phyloP scores from a whole-genome alignment of 2,113 vertebrate species.

The Nycticebus coucang region DNA sequence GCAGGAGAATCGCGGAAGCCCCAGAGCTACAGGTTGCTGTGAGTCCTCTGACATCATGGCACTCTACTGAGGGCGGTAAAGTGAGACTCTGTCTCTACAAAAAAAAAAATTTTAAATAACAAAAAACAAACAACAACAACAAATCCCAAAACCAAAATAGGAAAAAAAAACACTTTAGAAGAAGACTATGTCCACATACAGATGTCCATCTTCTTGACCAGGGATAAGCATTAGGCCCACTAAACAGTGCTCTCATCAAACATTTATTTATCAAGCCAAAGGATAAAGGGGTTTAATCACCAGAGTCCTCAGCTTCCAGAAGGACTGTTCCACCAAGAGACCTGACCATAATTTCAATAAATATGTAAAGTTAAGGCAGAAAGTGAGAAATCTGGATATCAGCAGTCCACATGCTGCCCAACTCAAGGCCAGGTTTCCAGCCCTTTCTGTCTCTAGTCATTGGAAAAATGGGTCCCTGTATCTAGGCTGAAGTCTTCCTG shows the following conservation, averaged over 20 bases:
- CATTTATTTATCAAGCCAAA: neutral
- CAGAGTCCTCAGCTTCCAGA: neutral
- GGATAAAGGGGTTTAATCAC: neutral
- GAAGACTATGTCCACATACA: neutral
- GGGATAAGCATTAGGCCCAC: too few species aligned
- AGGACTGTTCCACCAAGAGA: neutral
- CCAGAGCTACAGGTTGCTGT: too few species aligned
- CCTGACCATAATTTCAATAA: neutral
- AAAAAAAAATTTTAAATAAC: too few species aligned
- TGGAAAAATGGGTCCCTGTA: neutral
- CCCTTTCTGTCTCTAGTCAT: neutral
- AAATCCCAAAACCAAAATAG: too few species aligned
- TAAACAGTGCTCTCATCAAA: neutral
- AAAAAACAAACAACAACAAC: too few species aligned
- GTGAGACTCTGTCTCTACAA: too few species aligned
- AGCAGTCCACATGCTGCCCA: neutral
- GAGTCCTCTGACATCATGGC: too few species aligned
- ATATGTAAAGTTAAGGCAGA: neutral
- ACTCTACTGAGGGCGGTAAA: too few species aligned
- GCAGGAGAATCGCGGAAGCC: too few species aligned
- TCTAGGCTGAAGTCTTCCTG: neutral
- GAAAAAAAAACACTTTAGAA: neutral
- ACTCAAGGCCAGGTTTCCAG: neutral
- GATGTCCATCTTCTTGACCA: neutral
- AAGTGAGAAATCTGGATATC: neutral